Percentiles rank a stretch among this genome's conserved stretches.
These are phyloP conservation scores for Dynastes grantii DNA, from an alignment of 2,888 invertebrate genomes.

Conservation along the genomic window DNA sequence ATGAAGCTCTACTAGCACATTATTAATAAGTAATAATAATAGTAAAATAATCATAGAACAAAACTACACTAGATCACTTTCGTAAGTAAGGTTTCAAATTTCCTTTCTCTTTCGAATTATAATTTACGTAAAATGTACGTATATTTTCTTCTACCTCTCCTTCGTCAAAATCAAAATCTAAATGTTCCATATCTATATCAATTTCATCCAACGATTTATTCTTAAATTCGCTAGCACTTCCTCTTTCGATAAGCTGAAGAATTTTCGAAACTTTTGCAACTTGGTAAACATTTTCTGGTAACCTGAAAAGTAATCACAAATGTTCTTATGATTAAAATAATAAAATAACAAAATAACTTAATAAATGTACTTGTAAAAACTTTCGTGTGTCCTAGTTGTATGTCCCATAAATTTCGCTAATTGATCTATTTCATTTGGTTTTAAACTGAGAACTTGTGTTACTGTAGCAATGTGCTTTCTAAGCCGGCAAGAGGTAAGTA, in stretches of 20 bases:
- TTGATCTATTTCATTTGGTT: slow-evolving; percentile 54
- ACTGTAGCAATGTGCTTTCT: slow-evolving; percentile 57
- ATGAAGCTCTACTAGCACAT: too few relatives aligned
- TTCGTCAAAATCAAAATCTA: too few relatives aligned
- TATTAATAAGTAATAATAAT: too few relatives aligned
- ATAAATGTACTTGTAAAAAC: slow-evolving; percentile 51
- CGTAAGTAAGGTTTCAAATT: too few relatives aligned
- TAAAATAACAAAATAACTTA: background rate
- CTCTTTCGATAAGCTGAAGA: slow-evolving; percentile 55
- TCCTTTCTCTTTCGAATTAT: too few relatives aligned
- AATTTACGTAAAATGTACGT: too few relatives aligned
- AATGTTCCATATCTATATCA: slow-evolving; percentile 53
- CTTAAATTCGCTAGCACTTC: slow-evolving; percentile 53
- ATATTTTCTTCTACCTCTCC: too few relatives aligned
- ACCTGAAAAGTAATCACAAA: slow-evolving; percentile 35
- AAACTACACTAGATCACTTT: too few relatives aligned
- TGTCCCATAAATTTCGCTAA: slow-evolving; percentile 57
- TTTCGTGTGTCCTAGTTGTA: slow-evolving; percentile 51
- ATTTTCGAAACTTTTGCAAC: slow-evolving; percentile 56
- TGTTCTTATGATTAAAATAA: background rate
- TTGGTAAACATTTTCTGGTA: slow-evolving; percentile 56
- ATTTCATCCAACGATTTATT: slow-evolving; percentile 55
- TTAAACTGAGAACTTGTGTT: slow-evolving; percentile 54
- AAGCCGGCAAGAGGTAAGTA: slow-evolving; percentile 53
- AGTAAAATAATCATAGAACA: too few relatives aligned